These are phyloP conservation scores for Vireo altiloquus DNA, from an alignment of 2,113 vertebrate species.

Conservation along the genomic window DNA sequence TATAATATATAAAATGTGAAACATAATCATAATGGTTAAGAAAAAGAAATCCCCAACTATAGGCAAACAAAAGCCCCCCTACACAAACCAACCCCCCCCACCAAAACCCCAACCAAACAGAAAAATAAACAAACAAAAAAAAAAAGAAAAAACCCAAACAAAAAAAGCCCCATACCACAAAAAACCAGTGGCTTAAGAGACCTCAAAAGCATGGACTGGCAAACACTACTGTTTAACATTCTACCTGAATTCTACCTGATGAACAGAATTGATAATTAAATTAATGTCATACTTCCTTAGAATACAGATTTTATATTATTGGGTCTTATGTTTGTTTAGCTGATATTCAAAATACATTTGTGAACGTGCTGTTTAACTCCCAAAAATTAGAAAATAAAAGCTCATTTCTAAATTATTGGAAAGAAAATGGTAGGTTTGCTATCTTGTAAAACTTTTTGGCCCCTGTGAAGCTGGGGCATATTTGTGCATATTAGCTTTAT, in stretches of 20 bases:
- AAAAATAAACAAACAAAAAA: not conserved
- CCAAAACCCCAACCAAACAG: not conserved
- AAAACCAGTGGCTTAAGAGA: constrained; percentile 46
- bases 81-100: not conserved
- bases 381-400: not conserved
- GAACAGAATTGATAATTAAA: not conserved
- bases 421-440: constrained; percentile 43
- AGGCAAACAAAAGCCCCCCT: not conserved
- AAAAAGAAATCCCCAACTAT: not conserved
- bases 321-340: not conserved
- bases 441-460: constrained; percentile 51
- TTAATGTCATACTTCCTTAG: not conserved
- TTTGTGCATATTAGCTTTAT: constrained; percentile 52
- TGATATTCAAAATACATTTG: not conserved
- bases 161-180: not conserved
- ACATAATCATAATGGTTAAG: constrained; percentile 51
- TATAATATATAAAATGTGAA: constrained; percentile 76
- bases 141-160: no score
- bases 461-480: not conserved
- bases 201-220: constrained; percentile 68
- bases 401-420: not conserved
- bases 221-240: constrained; percentile 56
- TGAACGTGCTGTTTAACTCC: not conserved
- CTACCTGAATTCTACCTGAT: not conserved
- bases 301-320: not conserved